phyloP scores from a whole-genome alignment of 2,797 vertebrate species.

The Acanthis flammea region DNA sequence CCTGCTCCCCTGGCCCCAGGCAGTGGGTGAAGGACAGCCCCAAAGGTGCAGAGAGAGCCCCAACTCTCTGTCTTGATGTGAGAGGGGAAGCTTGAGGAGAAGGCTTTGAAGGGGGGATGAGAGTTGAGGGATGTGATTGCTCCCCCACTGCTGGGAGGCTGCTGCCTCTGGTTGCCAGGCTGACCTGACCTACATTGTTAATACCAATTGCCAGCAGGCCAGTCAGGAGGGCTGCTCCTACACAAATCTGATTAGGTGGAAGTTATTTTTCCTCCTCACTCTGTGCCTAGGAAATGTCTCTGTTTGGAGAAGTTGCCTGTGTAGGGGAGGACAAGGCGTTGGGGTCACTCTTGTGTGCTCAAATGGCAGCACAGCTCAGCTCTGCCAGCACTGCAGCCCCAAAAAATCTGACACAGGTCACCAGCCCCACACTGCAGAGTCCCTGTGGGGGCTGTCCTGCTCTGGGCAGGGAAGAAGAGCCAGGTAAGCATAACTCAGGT shows the following conservation, averaged over 20 bases:
- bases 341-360: neutral
- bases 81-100: neutral
- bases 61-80: neutral
- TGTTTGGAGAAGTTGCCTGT: fast-evolving
- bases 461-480: neutral
- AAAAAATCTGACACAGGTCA: neutral
- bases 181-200: constrained; percentile 48
- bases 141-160: neutral
- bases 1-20: neutral
- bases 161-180: neutral
- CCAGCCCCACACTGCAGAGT: neutral
- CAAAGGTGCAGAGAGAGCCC: neutral
- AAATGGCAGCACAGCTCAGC: neutral
- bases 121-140: neutral
- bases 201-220: neutral
- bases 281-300: neutral
- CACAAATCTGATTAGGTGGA: constrained; percentile 19
- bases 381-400: neutral
- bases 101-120: neutral
- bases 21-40: neutral
- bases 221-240: neutral
- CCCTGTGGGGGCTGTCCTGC: neutral
- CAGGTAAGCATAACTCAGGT: fast-evolving
- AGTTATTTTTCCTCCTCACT: neutral
- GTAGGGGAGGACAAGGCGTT: neutral